phyloP scores from a whole-genome alignment of 2,113 vertebrate genomes.

The Trogon surrucura region DNA sequence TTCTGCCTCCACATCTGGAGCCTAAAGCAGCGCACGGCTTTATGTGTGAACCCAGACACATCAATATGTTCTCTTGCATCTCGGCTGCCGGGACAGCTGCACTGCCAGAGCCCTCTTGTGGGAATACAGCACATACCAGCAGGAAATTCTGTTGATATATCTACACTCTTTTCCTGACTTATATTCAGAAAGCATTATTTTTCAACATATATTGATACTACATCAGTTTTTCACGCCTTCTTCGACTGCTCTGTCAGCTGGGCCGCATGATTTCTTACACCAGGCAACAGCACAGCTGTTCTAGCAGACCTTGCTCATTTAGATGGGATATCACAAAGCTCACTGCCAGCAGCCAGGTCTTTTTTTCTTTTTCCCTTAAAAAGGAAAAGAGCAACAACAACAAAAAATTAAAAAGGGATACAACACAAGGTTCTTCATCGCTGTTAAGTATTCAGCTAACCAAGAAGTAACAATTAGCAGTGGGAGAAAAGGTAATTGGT shows the following conservation, averaged over 20 bases:
- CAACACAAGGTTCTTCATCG: background rate
- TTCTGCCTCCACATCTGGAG: background rate
- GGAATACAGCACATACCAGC: background rate
- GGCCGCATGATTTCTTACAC: background rate
- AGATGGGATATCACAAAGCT: background rate
- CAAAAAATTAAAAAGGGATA: background rate
- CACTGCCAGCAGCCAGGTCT: background rate
- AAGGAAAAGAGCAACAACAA: background rate
- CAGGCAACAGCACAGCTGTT: background rate
- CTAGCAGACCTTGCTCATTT: fast-evolving
- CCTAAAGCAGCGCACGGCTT: background rate
- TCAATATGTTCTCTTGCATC: background rate
- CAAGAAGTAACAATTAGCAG: background rate
- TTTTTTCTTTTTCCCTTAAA: background rate
- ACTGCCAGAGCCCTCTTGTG: background rate
- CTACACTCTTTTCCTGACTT: background rate
- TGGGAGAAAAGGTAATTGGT: background rate
- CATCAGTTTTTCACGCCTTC: background rate
- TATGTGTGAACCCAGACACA: fast-evolving
- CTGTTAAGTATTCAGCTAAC: background rate
- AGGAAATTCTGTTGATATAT: background rate
- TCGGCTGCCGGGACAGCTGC: background rate
- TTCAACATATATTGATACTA: background rate
- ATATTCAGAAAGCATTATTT: background rate
- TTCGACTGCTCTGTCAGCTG: background rate